These are phyloP conservation scores for Drosophila quasianomalipes DNA, from an alignment of 2,888 invertebrate species.

Conservation along the genomic window DNA sequence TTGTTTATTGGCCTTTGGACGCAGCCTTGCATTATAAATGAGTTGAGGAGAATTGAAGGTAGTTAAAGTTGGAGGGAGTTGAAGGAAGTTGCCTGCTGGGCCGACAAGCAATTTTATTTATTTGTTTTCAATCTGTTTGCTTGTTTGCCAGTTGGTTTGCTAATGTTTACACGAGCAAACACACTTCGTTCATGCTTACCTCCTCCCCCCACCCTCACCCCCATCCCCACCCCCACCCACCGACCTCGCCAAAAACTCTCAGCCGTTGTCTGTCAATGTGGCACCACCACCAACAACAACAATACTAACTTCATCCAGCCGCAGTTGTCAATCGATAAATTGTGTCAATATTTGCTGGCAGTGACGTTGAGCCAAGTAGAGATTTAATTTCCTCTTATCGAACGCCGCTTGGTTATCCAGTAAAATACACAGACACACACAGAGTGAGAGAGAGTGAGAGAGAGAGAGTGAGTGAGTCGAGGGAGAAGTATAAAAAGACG, in stretches of 20 bases:
- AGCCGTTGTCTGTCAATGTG: conserved; percentile 30
- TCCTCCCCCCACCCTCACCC: background rate
- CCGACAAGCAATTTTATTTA: conserved; percentile 71
- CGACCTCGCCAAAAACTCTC: conserved; percentile 14
- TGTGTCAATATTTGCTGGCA: conserved; percentile 77
- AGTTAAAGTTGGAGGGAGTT: background rate
- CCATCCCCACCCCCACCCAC: background rate
- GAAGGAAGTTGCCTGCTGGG: conserved; percentile 47
- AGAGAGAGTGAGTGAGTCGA: background rate
- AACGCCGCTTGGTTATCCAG: conserved; percentile 48
- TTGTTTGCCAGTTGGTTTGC: conserved; percentile 80
- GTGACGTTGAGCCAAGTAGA: conserved; percentile 72
- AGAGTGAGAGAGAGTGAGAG: background rate
- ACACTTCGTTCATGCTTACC: conserved; percentile 32
- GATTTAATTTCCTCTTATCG: conserved; percentile 78
- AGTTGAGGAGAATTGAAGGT: conserved; percentile 19
- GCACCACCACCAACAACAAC: conserved; percentile 13
- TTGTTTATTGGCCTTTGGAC: conserved; percentile 38
- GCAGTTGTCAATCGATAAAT: conserved; percentile 74
- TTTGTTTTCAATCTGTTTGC: conserved; percentile 80
- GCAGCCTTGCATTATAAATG: conserved; percentile 58
- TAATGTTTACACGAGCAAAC: conserved; percentile 79
- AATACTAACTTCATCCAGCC: conserved; percentile 40
- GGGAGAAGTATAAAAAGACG: conserved; percentile 20
- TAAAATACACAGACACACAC: conserved; percentile 15